Base-by-base conservation (phyloP, 2,888 invertebrate species). In the Drosophila flavopinicola region DNA sequence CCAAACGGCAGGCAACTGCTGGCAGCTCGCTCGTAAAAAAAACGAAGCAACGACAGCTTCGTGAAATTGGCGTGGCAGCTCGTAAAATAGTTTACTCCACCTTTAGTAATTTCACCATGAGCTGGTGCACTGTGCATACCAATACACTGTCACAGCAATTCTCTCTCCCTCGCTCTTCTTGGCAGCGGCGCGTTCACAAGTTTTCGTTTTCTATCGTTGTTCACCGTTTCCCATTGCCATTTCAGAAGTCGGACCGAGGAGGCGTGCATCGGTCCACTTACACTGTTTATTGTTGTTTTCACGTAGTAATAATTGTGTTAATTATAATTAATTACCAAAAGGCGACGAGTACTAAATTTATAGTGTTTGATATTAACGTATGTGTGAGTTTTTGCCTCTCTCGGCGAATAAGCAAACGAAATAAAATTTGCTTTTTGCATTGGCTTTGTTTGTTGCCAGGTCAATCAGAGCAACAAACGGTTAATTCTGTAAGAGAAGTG, bases 381-480 rank as follows among this genome's bases (percentile, higher is more conserved):
- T 54, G 44, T 51, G 33, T 33, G 35, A 45, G 41, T 27, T 17
- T 6, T 15, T 11, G 24, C 33, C 32, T 13, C 7, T 9, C 13
- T n/a, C n/a, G 11, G 30, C 27, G 24, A 25, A 53, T 25, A 45
- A 33, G 2, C 11, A 41, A 25, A 29, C 30, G 30, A 42, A 42
- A 51, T 35, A 57, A 49, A 48, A 49, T 27, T 52, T 42, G 25
- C 11, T 17, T 24, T 27, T 25, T 7, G 37, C 23, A 52, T 67
- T 64, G 33, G 48, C 33, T 51, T 11, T 61, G 23, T 56, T 54
- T 47, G 51, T 39, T 44, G 63, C 30, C 35, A 44, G 20, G 27
- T 23, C 32, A 54, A 61, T 49, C 54, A 29, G 44, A 58, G 54
- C 58, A 61, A 64, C 47, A 60, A 80, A 84, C 78, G 53, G 82